Evolutionary conservation across 1,140 invertebrate species (phyloP), one percentile per base, ranked within the genome.

Genomic region (Drosophila ogumai): DNA sequence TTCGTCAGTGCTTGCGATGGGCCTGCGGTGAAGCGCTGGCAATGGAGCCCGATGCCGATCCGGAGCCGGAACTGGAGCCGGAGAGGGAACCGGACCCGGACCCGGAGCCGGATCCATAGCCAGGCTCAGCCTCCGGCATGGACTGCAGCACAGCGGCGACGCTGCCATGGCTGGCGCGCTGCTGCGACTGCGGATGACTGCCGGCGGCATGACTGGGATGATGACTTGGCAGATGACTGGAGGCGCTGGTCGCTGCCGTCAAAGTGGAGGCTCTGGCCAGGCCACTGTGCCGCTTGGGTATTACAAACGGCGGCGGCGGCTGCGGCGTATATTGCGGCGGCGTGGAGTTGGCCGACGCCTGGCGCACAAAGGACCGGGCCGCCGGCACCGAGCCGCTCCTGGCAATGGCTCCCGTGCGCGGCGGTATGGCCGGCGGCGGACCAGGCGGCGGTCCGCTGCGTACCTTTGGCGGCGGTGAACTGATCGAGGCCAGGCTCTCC

Each of bases 271-370:
- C 88, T n/a, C 91, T 76, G 36, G 84, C 71, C 58, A 92, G 59
- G 4, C 77, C 79, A 15, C 63, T 77, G 52, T 82, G 85, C 22
- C 94, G 88, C 75, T 94, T 94, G 56, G 94, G 94, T 60, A 94
- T 94, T 43, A 94, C 94, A 91, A 94, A 94, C 55, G 94, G 93
- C 6, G 94, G 92, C 81, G 94, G 93, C 46, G 93, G 87, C 60
- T 93, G 93, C 10, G 93, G 92, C 52, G 92, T 92, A 15, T 93
- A 92, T 49, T 93, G 92, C 32, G 92, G 90, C 69, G 86, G 86
- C 73, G 92, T 91, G 47, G 93, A 93, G 64, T 92, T 91, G 47
- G 92, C 77, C 58, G 91, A 87, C 22, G 88, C 73, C 60, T 93
- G 92, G 13, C 91, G 80, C 32, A 85, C 81, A 57, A 92, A 92